A percentile compares a stretch with the other conserved stretches of the same genome.
Evolutionary conservation across 2,113 vertebrate species (phyloP).

Genomic region (Phalacrocorax aristotelis): DNA sequence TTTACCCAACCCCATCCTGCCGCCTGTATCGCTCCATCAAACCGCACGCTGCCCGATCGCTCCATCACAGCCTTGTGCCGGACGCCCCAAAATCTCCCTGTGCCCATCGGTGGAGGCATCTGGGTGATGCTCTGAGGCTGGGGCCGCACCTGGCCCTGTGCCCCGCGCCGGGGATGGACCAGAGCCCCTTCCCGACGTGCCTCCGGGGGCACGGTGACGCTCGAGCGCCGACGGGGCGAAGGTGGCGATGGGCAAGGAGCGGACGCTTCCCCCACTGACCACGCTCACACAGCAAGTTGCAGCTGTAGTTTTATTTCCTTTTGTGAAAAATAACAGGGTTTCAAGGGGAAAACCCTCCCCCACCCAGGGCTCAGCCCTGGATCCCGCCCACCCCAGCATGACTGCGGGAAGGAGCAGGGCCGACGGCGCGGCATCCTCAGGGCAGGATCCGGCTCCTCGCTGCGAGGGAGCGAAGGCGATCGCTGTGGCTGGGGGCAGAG

Average conservation of each 20-base stretch:
- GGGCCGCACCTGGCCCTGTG: background rate
- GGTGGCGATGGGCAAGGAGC: background rate
- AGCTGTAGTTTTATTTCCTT: slow-evolving; percentile 79
- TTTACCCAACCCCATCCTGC: accelerated
- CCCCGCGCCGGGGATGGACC: accelerated
- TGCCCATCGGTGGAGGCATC: accelerated
- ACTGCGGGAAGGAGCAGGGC: slow-evolving; percentile 44
- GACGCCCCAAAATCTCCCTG: background rate
- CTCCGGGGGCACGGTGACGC: accelerated
- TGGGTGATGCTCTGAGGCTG: background rate
- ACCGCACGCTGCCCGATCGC: accelerated
- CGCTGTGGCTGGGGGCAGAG: background rate
- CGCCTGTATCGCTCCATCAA: background rate
- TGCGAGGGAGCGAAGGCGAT: background rate
- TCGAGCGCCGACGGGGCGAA: background rate
- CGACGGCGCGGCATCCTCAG: background rate
- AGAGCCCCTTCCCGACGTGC: accelerated
- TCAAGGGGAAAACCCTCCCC: background rate
- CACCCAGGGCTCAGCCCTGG: slow-evolving; percentile 45
- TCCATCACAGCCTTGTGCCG: background rate
- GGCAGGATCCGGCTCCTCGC: background rate
- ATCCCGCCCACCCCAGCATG: slow-evolving; percentile 6
- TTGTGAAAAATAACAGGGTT: slow-evolving; percentile 76
- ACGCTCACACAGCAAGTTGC: slow-evolving; percentile 38
- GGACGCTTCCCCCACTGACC: background rate